These are phyloP conservation scores for Drosophila borealis DNA, from an alignment of 2,888 invertebrate species.

Conservation along the genomic window DNA sequence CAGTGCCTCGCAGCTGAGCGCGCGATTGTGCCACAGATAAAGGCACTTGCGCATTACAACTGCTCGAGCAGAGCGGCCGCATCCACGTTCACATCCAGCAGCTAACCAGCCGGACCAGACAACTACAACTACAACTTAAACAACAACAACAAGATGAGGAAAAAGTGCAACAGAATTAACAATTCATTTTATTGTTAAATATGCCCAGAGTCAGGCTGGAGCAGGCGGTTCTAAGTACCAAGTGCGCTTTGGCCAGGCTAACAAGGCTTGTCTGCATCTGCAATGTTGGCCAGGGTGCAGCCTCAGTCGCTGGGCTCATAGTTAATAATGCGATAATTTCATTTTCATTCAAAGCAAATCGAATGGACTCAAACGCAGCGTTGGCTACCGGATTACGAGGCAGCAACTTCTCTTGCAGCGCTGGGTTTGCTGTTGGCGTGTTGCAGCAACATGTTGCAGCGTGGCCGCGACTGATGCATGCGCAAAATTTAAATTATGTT, in stretches of 20 bases:
- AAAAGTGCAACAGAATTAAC: slow-evolving; percentile 79
- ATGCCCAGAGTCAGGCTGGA: slow-evolving; percentile 38
- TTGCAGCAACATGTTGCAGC: slow-evolving; percentile 78
- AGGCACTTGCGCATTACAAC: slow-evolving; percentile 79
- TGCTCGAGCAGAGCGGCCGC: slow-evolving; percentile 47
- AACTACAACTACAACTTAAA: slow-evolving; percentile 28
- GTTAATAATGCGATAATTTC: slow-evolving; percentile 82
- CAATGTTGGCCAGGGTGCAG: slow-evolving; percentile 16
- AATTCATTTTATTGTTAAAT: slow-evolving; percentile 81
- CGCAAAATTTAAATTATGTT: slow-evolving; percentile 83
- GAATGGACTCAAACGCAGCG: slow-evolving; percentile 54
- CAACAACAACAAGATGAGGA: slow-evolving; percentile 25
- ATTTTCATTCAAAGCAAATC: slow-evolving; percentile 81
- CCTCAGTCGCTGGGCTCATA: slow-evolving; percentile 43
- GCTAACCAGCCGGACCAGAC: slow-evolving; percentile 24
- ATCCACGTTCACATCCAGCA: slow-evolving; percentile 28
- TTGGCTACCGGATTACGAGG: slow-evolving; percentile 73
- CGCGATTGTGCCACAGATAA: slow-evolving; percentile 77
- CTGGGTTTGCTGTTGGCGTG: slow-evolving; percentile 59
- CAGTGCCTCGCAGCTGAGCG: slow-evolving; percentile 47
- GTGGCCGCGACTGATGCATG: slow-evolving; percentile 60
- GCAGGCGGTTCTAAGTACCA: slow-evolving; percentile 46
- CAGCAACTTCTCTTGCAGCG: slow-evolving; percentile 8
- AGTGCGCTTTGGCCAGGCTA: slow-evolving; percentile 53
- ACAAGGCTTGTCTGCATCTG: slow-evolving; percentile 65